These are phyloP conservation scores for Manacus vitellinus DNA, from an alignment of 2,113 vertebrate genomes.

Conservation along the genomic window DNA sequence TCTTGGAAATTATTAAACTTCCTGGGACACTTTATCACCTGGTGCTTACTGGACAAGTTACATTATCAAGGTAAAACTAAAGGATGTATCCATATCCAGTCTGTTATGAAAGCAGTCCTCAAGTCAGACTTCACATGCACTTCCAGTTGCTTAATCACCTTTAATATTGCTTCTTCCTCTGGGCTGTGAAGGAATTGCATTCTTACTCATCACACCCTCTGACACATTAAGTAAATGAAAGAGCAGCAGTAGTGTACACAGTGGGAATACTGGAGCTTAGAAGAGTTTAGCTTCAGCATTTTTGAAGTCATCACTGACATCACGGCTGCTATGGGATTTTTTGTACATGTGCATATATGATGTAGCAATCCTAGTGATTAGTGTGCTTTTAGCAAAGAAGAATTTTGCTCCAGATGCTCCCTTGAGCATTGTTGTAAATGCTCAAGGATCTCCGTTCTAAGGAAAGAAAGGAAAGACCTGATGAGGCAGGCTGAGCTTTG, in stretches of 20 bases:
- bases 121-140: neutral
- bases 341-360: neutral
- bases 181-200: neutral
- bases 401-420: neutral
- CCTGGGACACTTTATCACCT: neutral
- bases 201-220: neutral
- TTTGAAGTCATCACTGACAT: neutral
- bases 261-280: neutral
- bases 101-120: neutral
- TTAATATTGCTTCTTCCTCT: neutral
- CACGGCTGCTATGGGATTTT: neutral
- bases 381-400: neutral
- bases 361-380: neutral
- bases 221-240: neutral
- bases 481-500: neutral
- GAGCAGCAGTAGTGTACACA: neutral
- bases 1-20: neutral
- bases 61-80: neutral
- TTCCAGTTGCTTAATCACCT: neutral
- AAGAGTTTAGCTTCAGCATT: neutral
- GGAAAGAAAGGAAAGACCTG: neutral
- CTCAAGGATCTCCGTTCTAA: neutral
- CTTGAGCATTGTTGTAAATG: neutral
- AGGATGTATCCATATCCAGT: neutral
- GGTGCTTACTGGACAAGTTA: neutral